A percentile compares a stretch with the other conserved stretches of the same genome.
Conservation (phyloP, 2,797 vertebrate species). For the Aldrovandia affinis region DNA sequence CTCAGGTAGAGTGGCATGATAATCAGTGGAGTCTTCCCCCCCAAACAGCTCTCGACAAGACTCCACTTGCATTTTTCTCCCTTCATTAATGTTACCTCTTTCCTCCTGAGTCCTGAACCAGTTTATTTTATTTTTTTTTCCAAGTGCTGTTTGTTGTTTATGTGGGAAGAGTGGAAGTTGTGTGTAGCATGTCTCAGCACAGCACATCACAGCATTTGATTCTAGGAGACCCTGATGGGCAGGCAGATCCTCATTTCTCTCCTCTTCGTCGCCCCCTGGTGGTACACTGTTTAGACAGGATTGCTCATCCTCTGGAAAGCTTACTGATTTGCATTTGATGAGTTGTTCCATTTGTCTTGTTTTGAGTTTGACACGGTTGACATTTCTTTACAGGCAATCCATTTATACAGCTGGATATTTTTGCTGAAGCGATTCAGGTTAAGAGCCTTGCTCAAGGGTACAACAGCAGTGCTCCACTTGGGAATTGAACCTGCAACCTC, state of each 20-base stretch:
- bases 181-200: not conserved
- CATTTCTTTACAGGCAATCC: no score
- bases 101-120: no score
- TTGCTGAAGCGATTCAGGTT: no score
- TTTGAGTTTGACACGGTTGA: not conserved
- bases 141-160: slow-evolving; percentile 1
- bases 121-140: not conserved
- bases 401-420: no score
- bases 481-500: no score
- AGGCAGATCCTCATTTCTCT: not conserved
- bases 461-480: no score
- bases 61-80: not conserved
- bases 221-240: not conserved
- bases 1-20: no score
- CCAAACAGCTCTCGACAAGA: no score
- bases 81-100: not conserved
- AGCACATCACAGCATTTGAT: not conserved
- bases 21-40: no score
- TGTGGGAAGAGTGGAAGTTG: not conserved
- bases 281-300: not conserved
- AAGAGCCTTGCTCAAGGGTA: no score
- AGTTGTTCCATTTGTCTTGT: not conserved
- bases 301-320: not conserved
- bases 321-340: not conserved
- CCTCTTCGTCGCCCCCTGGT: not conserved